Evolutionary conservation across 2,797 vertebrate genomes (phyloP).

Genomic region (Anas bahamensis): DNA sequence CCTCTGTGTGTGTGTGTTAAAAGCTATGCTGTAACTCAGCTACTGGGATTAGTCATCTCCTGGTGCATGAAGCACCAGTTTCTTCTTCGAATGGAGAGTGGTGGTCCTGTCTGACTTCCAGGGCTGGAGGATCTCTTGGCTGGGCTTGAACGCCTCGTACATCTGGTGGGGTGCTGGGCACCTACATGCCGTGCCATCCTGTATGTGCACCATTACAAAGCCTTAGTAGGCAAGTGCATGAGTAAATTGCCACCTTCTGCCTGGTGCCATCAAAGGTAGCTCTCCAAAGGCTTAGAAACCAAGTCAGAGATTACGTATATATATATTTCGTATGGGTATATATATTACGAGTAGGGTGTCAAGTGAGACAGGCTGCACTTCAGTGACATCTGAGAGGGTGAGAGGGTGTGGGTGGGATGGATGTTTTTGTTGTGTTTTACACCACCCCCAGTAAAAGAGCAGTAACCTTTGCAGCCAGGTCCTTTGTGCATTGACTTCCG

Average conservation of each 20-base stretch:
- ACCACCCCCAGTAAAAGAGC: not conserved
- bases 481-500: not conserved
- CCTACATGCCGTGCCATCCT: rapidly evolving
- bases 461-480: not conserved
- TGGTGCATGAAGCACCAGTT: not conserved
- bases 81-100: slow-evolving; percentile 3
- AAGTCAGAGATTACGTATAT: not conserved
- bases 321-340: not conserved
- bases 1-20: slow-evolving; percentile 5
- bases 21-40: slow-evolving; percentile 38
- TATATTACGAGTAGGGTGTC: not conserved
- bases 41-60: slow-evolving; percentile 55
- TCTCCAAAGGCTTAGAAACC: not conserved
- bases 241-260: not conserved
- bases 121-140: not conserved
- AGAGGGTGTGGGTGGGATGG: not conserved
- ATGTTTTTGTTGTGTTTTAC: not conserved
- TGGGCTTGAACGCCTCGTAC: not conserved
- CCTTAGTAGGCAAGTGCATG: not conserved
- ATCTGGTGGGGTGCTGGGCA: not conserved
- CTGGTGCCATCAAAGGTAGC: not conserved
- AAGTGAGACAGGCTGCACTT: not conserved
- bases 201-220: not conserved
- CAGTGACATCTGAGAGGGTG: not conserved
- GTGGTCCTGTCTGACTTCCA: not conserved